These are phyloP conservation scores for Synchiropus splendidus DNA, from an alignment of 2,113 vertebrate genomes.

Conservation along the genomic window DNA sequence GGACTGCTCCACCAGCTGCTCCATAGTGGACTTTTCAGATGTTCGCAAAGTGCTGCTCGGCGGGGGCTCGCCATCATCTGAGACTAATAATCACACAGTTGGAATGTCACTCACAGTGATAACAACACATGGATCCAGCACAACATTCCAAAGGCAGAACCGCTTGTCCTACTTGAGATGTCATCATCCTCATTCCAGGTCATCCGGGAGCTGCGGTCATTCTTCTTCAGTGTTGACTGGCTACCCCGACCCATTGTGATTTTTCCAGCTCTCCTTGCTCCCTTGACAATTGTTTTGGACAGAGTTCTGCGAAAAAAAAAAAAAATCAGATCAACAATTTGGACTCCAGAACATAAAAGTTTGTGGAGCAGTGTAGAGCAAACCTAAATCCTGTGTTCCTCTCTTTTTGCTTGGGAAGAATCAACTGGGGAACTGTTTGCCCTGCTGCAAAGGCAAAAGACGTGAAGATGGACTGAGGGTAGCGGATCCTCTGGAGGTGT, in stretches of 20 bases:
- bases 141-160: no score
- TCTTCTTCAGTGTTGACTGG: constrained; percentile 84
- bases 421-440: constrained; percentile 81
- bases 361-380: constrained; percentile 16
- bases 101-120: background rate
- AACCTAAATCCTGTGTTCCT: constrained; percentile 96
- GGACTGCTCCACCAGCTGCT: constrained; percentile 90
- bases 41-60: constrained; percentile 81
- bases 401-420: constrained; percentile 94
- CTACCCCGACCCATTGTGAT: constrained; percentile 93
- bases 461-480: constrained; percentile 90
- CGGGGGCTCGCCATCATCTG: constrained; percentile 88
- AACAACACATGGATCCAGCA: background rate
- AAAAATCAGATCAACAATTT: background rate
- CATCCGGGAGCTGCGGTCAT: constrained; percentile 75
- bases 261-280: constrained; percentile 92
- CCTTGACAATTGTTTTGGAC: constrained; percentile 94
- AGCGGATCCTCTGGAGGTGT: constrained; percentile 89
- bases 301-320: constrained; percentile 69
- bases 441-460: constrained; percentile 91
- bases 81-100: constrained; percentile 69
- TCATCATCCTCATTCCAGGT: constrained; percentile 91
- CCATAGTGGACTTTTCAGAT: constrained; percentile 95
- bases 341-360: background rate
- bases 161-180: constrained; percentile 75